Conservation (phyloP, 2,113 vertebrate genomes). For the Mungos mungo region DNA sequence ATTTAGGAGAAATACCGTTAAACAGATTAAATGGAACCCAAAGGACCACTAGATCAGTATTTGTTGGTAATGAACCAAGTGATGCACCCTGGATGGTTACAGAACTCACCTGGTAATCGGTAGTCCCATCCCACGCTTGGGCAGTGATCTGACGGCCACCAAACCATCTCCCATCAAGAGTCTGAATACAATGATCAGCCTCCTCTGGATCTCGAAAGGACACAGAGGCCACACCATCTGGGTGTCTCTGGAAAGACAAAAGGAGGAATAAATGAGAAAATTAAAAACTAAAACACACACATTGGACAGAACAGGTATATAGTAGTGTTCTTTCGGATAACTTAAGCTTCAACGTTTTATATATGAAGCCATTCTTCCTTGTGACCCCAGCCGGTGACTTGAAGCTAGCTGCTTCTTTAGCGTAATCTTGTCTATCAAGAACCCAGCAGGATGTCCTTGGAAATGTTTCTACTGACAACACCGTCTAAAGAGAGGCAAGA, state of each 20-base stretch:
- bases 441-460: not conserved
- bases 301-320: not conserved
- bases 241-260: slow-evolving; percentile 90
- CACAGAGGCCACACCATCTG: slow-evolving; percentile 96
- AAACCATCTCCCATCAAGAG: slow-evolving; percentile 96
- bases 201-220: slow-evolving; percentile 93
- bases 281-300: not conserved
- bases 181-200: slow-evolving; percentile 89
- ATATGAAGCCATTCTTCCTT: not conserved
- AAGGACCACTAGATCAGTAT: not conserved
- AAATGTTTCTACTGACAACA: slow-evolving; percentile 43
- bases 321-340: not conserved
- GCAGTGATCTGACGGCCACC: slow-evolving; percentile 94
- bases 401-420: not conserved
- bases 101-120: slow-evolving; percentile 93
- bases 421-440: slow-evolving; percentile 27
- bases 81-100: not conserved
- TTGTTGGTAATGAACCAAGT: not conserved
- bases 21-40: not conserved
- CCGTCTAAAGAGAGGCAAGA: not conserved
- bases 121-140: slow-evolving; percentile 92
- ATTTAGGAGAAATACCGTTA: slow-evolving; percentile 27
- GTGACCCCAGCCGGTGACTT: not conserved
- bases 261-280: not conserved
- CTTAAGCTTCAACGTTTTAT: not conserved